phyloP scores from a whole-genome alignment of 2,888 invertebrate genomes.

The Tenthredo amoena region DNA sequence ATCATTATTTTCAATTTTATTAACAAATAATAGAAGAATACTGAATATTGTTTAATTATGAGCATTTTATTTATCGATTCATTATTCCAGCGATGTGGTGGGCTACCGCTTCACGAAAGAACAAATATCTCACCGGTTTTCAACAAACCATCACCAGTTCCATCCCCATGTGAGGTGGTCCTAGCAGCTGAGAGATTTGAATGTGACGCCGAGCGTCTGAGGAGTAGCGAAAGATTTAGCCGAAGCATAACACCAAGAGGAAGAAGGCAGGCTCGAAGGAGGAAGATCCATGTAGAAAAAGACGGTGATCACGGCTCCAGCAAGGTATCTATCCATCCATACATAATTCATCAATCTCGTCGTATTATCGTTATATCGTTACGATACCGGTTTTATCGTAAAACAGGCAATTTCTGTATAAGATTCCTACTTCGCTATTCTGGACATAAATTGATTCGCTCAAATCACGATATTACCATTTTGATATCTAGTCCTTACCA shows the following conservation, averaged over 20 bases:
- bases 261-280: constrained; percentile 75
- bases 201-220: constrained; percentile 83
- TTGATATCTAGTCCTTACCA: neutral
- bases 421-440: neutral
- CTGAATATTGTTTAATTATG: neutral
- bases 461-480: neutral
- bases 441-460: neutral
- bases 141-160: constrained; percentile 69
- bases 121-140: constrained; percentile 75
- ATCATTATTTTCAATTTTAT: neutral
- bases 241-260: constrained; percentile 82
- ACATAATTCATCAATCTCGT: neutral
- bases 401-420: neutral
- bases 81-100: constrained; percentile 69
- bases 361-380: neutral
- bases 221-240: constrained; percentile 84
- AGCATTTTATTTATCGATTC: neutral
- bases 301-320: constrained; percentile 69
- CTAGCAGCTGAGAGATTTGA: constrained; percentile 77
- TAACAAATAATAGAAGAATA: neutral
- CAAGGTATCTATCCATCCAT: constrained; percentile 64
- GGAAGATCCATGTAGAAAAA: constrained; percentile 67
- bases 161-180: constrained; percentile 71
- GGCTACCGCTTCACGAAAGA: constrained; percentile 74
- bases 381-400: neutral